Evolutionary conservation across 2,888 invertebrate genomes (phyloP).

Genomic region (Tupiocoris notatus): DNA sequence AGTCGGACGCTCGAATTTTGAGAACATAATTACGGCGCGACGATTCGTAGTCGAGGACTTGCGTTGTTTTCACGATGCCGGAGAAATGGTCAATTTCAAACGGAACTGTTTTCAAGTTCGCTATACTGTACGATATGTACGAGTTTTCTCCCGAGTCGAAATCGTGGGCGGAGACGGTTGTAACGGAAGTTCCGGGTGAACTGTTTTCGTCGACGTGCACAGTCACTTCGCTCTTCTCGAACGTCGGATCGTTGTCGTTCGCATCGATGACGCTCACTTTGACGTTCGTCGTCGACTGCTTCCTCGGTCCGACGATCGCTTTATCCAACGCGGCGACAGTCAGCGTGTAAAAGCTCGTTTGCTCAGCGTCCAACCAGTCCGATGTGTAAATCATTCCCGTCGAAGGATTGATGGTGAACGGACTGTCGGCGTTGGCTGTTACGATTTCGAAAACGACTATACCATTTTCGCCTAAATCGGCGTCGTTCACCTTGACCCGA

Average conservation of each 20-base stretch:
- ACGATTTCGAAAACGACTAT: slow-evolving; percentile 78
- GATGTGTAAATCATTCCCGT: slow-evolving; percentile 67
- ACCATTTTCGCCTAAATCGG: slow-evolving; percentile 63
- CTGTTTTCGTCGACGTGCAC: slow-evolving; percentile 82
- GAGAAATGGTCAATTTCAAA: slow-evolving; percentile 93
- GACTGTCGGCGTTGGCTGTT: slow-evolving; percentile 83
- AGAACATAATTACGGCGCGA: slow-evolving; percentile 79
- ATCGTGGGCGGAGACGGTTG: slow-evolving; percentile 82
- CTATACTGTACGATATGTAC: slow-evolving; percentile 89
- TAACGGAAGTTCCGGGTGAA: slow-evolving; percentile 77
- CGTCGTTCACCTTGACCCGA: slow-evolving; percentile 78
- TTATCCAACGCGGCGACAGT: slow-evolving; percentile 87
- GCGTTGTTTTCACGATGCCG: slow-evolving; percentile 77
- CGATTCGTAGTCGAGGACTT: slow-evolving; percentile 83
- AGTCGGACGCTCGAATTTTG: slow-evolving; percentile 85
- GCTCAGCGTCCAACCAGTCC: slow-evolving; percentile 77
- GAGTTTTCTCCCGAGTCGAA: slow-evolving; percentile 90
- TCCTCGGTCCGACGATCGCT: slow-evolving; percentile 73
- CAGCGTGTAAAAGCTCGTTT: slow-evolving; percentile 74
- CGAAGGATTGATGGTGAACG: slow-evolving; percentile 73
- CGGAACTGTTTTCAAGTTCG: slow-evolving; percentile 84
- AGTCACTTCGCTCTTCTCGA: slow-evolving; percentile 67
- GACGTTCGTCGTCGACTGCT: slow-evolving; percentile 85
- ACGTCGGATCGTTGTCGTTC: slow-evolving; percentile 90
- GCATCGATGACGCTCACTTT: slow-evolving; percentile 83